Evolutionary conservation across 92 coral and sea anemone species (phyloP), one percentile per base, ranked within the genome.

Genomic region (Palythoa heliodiscus): DNA sequence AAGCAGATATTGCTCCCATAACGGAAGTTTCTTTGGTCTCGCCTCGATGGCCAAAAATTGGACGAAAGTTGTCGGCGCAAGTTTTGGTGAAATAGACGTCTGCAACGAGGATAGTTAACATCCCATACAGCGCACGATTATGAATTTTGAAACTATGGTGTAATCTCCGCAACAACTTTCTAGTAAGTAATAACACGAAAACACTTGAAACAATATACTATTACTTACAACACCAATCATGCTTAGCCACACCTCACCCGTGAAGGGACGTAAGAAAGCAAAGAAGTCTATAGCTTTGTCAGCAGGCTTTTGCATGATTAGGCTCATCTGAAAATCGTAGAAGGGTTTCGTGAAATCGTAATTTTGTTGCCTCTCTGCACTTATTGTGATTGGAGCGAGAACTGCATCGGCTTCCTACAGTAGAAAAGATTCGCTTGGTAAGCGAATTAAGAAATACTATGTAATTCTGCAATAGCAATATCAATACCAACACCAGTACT

Each of bases 291-390:
- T 84, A 13, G 86, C 93, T 7, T 91, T 88, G 11, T 91, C 97
- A 7, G 89, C 87, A 22, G 94, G 91, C 73, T 91, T 92, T 72
- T 89, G 92, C 92, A 97, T 91, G 54, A 97, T 97, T 55, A 97
- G 82, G 48, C 98, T 93, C 95, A 92, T 86, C 83, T 91, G 87
- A 78, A 97, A 97, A 38, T 97, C 99, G 97, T 92, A 91, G 88
- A 97, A 97, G 10, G 99, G 99, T 71, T 97, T 97, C 43, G 94
- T 97, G 73, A 97, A 97, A 83, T 97, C 99, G 14, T 95, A 90
- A 7, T 64, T 40, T 48, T 74, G 15, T 69, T 97, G 98, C 24
- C 99, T 90, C n/a, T 82, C 89, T 35, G 99, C 91, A 4, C 93
- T 91, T 55, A 97, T 97, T 12, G 99, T 97, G 77, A 97, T 95